Base-by-base conservation (phyloP, 2,797 vertebrate genomes). In the Sebastes iracundus region DNA sequence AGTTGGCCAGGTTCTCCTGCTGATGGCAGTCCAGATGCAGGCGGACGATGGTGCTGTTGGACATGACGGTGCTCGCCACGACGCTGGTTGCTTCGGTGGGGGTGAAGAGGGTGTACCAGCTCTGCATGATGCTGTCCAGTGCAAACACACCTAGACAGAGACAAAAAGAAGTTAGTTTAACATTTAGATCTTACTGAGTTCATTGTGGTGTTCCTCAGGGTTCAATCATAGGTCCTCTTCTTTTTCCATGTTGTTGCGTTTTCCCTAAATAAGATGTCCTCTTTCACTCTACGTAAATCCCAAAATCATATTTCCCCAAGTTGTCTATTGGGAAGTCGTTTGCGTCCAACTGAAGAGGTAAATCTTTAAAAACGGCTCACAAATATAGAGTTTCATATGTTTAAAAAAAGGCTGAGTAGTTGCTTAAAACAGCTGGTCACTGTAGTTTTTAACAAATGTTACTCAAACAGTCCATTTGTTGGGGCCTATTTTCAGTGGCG, bases 21-120 rank as follows among this genome's bases (percentile, higher is more conserved):
- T 98, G 97, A 0, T 97, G 96, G 83, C 98, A 98, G 93, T 98
- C 97, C 90, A 99, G 92, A 88, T 97, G 97, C 77, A 98, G 96
- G 42, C 97, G 97, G 81, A 98, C 94, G 53, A 98, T 96, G 79
- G 97, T 99, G 92, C 96, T 97, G 93, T 98, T 97, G 78, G 97
- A 98, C 89, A 98, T 98, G 68, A 98, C 97, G 0, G 97, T 97
- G 76, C 96, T 97, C 0, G 97, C 97, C 81, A 98, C 97, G 2
- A 98, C 97, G 88, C 97, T 98, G 79, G 97, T 98, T 82, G 97
- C 97, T 86, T 99, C 97, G 0, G 97, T 98, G 1, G 97, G 97
- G 18, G 97, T 98, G 94, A 98, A 98, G 74, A 98, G 96, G 0
- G 97, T 98, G 93, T 98, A 98, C 97, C 97, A 98, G 94, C 96